Percentiles rank a stretch among this genome's conserved stretches.
Conservation (phyloP, 2,797 vertebrate species). For the Yasuhikotakia modesta region DNA sequence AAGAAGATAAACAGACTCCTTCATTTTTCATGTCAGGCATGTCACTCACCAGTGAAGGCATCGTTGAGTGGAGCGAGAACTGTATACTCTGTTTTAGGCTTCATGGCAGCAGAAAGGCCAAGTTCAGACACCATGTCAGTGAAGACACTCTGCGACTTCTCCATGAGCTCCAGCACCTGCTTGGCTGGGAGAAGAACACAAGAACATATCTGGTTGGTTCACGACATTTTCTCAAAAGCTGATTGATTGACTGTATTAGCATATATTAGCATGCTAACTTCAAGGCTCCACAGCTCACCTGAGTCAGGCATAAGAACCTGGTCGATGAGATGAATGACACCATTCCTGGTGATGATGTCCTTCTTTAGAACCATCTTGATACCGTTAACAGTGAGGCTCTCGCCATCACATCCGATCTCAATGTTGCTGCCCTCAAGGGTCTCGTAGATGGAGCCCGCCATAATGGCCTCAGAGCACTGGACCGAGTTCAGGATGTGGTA, state of each 20-base stretch:
- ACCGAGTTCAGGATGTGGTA: constrained; percentile 89
- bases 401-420: constrained; percentile 90
- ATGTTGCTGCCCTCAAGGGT: constrained; percentile 89
- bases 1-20: not conserved
- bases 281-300: constrained; percentile 73
- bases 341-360: constrained; percentile 91
- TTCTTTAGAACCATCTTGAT: constrained; percentile 94
- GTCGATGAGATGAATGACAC: constrained; percentile 92
- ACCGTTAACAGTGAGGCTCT: constrained; percentile 91
- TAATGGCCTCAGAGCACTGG: constrained; percentile 95
- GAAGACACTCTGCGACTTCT: constrained; percentile 84
- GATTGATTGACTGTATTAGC: too few relatives aligned
- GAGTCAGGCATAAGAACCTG: constrained; percentile 90
- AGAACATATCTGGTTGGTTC: not conserved
- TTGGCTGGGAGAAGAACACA: constrained; percentile 78
- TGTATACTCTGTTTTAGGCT: constrained; percentile 85
- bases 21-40: not conserved
- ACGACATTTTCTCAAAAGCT: not conserved
- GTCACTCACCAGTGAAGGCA: constrained; percentile 85
- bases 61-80: constrained; percentile 85
- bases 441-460: constrained; percentile 82
- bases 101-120: constrained; percentile 81
- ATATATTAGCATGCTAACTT: too few relatives aligned
- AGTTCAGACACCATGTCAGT: constrained; percentile 83
- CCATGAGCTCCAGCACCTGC: constrained; percentile 86